Evolutionary conservation across 2,113 vertebrate species (phyloP), one percentile per base, ranked within the genome.

Genomic region (Ailuropoda melanoleuca): DNA sequence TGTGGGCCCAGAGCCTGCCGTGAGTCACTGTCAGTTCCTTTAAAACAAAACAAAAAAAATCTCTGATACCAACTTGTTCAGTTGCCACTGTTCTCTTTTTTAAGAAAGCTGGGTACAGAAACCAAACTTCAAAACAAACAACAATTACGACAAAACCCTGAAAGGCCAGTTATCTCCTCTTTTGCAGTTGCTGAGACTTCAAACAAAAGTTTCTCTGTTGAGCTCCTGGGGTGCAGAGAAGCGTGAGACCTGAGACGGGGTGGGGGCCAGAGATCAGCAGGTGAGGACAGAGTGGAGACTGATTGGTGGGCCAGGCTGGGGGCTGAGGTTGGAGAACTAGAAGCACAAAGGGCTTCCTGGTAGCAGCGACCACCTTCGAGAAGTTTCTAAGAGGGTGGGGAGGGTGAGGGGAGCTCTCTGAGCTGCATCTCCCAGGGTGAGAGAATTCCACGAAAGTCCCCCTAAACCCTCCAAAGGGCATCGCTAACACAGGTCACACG

Each of bases 11-110:
- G 70, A 56, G 86, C 46, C 82, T 31, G 8, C 21, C 6, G 31
- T 96, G 96, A 97, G 62, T 96, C 97, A 92, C 74, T 37, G 26
- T 58, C 46, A 62, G 70, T 78, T 88, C 64, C 60, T 95, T 75
- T 56, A 4, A 50, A 78, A 88, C 50, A 58, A 53, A 84, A 15
- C 10, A 53, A 77, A 48, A 82, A 68, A 55, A 64, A 53, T 34
- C 68, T 94, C 64, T 39, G 17, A 23, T 92, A 80, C 34, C 55
- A 75, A 53, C 68, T 24, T 95, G n/a, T 74, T 87, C 46, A 56
- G 64, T 80, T 87, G 66, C 85, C 48, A 50, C 68, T 64, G 23
- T 84, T 94, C 58, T 92, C 18, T 46, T 88, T 58, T n/a, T 64
- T 14, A 92, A 87, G 88, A 97, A 95, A 95, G 17, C 39, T 55